phyloP scores from a whole-genome alignment of 2,797 vertebrate genomes.

The Serranus cabrilla region DNA sequence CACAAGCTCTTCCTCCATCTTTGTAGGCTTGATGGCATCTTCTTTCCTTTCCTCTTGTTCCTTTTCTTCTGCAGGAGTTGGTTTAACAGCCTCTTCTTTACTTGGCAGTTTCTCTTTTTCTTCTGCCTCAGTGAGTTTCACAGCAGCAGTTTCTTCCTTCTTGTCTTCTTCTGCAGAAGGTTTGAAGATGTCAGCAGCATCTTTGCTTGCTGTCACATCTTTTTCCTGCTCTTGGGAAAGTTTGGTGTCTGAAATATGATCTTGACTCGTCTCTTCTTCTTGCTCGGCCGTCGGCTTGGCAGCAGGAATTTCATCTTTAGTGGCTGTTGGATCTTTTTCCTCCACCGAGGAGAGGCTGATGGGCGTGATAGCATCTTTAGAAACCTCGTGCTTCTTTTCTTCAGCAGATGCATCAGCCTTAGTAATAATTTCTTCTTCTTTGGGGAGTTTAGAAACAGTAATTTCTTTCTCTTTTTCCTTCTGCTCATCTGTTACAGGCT shows the following conservation, averaged over 20 bases:
- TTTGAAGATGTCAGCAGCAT: constrained; percentile 23
- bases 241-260: constrained; percentile 36
- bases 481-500: constrained; percentile 37
- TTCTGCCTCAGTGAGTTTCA: constrained; percentile 17
- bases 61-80: constrained; percentile 28
- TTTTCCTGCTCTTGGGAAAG: constrained; percentile 35
- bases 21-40: constrained; percentile 6
- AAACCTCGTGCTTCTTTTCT: constrained; percentile 47
- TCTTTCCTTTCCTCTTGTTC: constrained; percentile 46
- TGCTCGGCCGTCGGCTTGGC: constrained; percentile 24
- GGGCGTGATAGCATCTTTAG: constrained; percentile 42
- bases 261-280: constrained; percentile 50
- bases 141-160: constrained; percentile 27
- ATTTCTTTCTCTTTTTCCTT: constrained; percentile 37
- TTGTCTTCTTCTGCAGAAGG: constrained; percentile 29
- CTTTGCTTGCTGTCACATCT: constrained; percentile 31
- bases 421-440: constrained; percentile 48
- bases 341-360: constrained; percentile 22
- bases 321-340: constrained; percentile 37
- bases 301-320: constrained; percentile 47
- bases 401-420: constrained; percentile 25
- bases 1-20: constrained; percentile 32
- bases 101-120: constrained; percentile 36
- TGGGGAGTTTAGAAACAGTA: constrained; percentile 33
- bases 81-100: constrained; percentile 39